Percentiles rank a stretch among this genome's conserved stretches.
These are phyloP conservation scores for Eueremaeus valkanovi DNA, from an alignment of 2,888 invertebrate species.

Conservation along the genomic window DNA sequence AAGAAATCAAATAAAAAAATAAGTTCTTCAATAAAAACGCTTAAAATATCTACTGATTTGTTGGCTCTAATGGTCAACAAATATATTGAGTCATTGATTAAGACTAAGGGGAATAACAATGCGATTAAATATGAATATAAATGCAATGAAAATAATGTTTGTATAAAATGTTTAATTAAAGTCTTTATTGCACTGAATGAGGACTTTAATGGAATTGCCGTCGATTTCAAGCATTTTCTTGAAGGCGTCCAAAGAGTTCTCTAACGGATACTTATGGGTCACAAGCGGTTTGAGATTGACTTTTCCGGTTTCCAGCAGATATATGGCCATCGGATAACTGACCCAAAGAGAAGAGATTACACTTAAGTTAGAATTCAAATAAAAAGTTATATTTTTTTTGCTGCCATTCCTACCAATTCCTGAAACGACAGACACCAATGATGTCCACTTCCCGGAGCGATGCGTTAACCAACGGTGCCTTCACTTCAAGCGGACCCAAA, in stretches of 20 bases:
- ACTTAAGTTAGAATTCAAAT: too few relatives aligned
- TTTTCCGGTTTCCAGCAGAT: conserved; percentile 43
- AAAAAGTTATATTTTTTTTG: too few relatives aligned
- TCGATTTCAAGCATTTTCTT: conserved; percentile 48
- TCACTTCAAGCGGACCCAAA: conserved; percentile 23
- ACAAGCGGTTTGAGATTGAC: conserved; percentile 44
- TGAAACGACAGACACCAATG: conserved; percentile 39
- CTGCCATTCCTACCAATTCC: conserved; percentile 45
- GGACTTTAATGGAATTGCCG: conserved; percentile 30
- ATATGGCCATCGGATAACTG: conserved; percentile 45
- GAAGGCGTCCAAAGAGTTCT: conserved; percentile 50
- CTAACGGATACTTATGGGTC: conserved; percentile 44
- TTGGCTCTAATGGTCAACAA: too few relatives aligned
- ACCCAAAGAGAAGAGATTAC: too few relatives aligned
- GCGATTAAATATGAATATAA: too few relatives aligned
- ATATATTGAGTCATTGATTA: too few relatives aligned
- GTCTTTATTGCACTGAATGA: conserved; percentile 35
- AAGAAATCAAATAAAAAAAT: too few relatives aligned
- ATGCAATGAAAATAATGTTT: too few relatives aligned
- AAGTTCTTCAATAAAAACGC: too few relatives aligned
- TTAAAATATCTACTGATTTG: too few relatives aligned
- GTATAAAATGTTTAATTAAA: neutral
- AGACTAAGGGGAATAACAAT: too few relatives aligned
- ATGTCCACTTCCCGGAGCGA: conserved; percentile 39
- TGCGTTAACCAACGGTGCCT: conserved; percentile 25